Evolutionary conservation across 2,797 vertebrate genomes (phyloP).

Genomic region (Morus bassanus): DNA sequence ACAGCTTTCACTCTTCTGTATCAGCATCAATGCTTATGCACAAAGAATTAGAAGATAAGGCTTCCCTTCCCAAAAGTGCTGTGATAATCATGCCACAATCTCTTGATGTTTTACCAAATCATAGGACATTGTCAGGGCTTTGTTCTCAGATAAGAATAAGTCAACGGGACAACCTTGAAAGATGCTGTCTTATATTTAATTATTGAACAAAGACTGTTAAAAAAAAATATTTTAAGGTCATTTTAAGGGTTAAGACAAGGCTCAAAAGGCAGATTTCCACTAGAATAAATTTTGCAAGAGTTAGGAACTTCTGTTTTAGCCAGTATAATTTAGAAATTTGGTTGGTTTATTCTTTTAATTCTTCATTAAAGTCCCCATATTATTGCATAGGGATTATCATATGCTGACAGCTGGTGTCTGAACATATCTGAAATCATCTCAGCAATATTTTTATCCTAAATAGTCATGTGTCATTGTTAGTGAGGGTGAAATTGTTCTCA

Average conservation of each 20-base stretch:
- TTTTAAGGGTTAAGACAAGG: neutral
- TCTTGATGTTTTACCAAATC: neutral
- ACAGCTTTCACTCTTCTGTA: neutral
- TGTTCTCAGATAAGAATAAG: neutral
- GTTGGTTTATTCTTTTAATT: neutral
- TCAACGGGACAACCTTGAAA: neutral
- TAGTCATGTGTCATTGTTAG: neutral
- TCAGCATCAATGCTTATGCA: neutral
- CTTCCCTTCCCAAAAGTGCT: neutral
- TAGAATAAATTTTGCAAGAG: neutral
- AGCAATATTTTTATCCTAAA: neutral
- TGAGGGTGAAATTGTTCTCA: neutral
- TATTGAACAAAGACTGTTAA: neutral
- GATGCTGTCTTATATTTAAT: neutral
- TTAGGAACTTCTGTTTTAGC: neutral
- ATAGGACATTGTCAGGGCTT: neutral
- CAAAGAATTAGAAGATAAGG: neutral
- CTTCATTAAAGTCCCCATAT: neutral
- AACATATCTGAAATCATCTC: neutral
- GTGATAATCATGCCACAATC: neutral
- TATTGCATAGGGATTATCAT: neutral
- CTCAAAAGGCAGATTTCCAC: neutral
- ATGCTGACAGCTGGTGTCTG: neutral
- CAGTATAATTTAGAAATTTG: neutral
- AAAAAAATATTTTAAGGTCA: neutral